Percentiles rank a stretch among this genome's conserved stretches.
Evolutionary conservation across 2,113 vertebrate species (phyloP).

Genomic region (Xiphophorus hellerii): DNA sequence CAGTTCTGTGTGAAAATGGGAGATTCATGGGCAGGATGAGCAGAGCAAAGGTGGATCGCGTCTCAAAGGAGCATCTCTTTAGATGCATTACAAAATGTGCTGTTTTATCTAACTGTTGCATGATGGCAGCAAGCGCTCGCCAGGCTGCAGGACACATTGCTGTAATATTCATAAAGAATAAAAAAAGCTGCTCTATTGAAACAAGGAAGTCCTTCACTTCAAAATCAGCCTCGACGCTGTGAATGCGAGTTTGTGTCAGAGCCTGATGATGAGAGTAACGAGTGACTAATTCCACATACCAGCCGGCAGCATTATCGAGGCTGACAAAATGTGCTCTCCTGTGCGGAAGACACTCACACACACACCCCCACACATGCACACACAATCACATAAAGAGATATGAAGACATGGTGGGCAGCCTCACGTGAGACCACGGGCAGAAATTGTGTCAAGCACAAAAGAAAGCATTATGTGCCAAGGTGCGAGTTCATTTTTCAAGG

Average conservation of each 20-base stretch:
- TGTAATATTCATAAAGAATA: constrained; percentile 13
- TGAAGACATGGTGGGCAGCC: constrained; percentile 28
- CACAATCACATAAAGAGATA: constrained; percentile 2
- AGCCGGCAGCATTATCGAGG: constrained; percentile 62
- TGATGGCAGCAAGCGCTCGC: constrained; percentile 27
- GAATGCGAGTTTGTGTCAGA: constrained; percentile 55
- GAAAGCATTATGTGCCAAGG: constrained; percentile 49
- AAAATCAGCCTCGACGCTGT: constrained; percentile 44
- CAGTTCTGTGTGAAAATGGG: constrained; percentile 20
- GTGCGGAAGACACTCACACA: constrained; percentile 29
- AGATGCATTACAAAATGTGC: constrained; percentile 33
- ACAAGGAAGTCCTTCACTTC: constrained; percentile 59
- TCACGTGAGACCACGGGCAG: constrained; percentile 30
- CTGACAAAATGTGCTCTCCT: constrained; percentile 61
- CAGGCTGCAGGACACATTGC: constrained; percentile 16
- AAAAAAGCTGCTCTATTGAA: constrained; percentile 51
- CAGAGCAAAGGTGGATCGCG: constrained; percentile 45
- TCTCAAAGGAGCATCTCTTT: constrained; percentile 48
- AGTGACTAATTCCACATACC: constrained; percentile 70
- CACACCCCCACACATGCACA: constrained; percentile 3
- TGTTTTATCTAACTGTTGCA: constrained; percentile 49
- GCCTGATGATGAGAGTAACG: constrained; percentile 65
- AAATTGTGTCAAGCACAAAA: constrained; percentile 65
- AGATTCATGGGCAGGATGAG: constrained; percentile 23
- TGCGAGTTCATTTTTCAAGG: constrained; percentile 65